These are phyloP conservation scores for Drosophila tanythrix DNA, from an alignment of 2,888 invertebrate species.

Conservation along the genomic window DNA sequence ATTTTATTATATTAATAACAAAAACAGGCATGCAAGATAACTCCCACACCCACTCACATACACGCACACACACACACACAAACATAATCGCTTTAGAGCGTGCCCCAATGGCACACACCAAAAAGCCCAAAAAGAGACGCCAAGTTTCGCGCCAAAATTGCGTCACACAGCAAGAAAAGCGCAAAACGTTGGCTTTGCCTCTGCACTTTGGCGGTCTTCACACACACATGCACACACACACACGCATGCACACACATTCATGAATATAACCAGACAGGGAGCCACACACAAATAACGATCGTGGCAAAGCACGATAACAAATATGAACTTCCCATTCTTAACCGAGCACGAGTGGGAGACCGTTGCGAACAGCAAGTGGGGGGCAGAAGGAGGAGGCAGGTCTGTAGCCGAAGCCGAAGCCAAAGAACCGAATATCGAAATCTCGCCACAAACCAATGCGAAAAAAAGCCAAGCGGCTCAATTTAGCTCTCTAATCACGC, in stretches of 20 bases:
- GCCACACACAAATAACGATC: constrained; percentile 69
- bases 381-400: background rate
- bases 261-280: constrained; percentile 17
- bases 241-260: constrained; percentile 14
- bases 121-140: constrained; percentile 64
- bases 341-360: constrained; percentile 65
- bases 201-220: constrained; percentile 67
- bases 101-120: constrained; percentile 65
- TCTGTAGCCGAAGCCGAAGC: constrained; percentile 1
- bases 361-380: constrained; percentile 8
- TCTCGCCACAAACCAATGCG: constrained; percentile 38
- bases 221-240: constrained; percentile 17
- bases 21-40: background rate
- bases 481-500: constrained; percentile 79
- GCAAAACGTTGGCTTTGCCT: constrained; percentile 41
- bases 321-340: constrained; percentile 64
- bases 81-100: constrained; percentile 32
- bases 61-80: background rate
- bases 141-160: constrained; percentile 80
- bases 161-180: constrained; percentile 64
- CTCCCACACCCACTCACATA: background rate
- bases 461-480: constrained; percentile 58
- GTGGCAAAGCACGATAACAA: constrained; percentile 75
- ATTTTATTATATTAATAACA: background rate
- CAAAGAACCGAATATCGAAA: constrained; percentile 49